Evolutionary conservation across 1,140 invertebrate genomes (phyloP), one percentile per base, ranked within the genome.

Genomic region (Gryon sp.): DNA sequence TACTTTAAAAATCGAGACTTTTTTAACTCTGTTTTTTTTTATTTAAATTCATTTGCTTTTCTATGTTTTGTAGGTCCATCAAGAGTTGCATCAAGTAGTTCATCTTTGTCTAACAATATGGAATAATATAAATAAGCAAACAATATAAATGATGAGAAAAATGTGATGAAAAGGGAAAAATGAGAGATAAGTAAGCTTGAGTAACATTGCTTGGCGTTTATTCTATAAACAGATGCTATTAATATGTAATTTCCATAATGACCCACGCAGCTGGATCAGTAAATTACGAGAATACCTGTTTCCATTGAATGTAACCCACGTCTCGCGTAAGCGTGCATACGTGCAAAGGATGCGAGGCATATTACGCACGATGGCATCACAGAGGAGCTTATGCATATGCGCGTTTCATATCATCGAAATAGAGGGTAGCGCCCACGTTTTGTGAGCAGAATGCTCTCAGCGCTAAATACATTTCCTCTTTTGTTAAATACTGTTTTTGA

Each of bases 371-470:
- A 26, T 41, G 26, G 24, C 41, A 30, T n/a, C n/a, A n/a, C n/a
- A n/a, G n/a, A n/a, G n/a, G n/a, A n/a, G 32, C 48, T 62, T 68
- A 57, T 69, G 59, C 74, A 53, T 70, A 65, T n/a, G n/a, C n/a
- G n/a, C n/a, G n/a, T n/a, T n/a, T n/a, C 65, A 30, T 68, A 74
- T 78, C 66, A 75, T 74, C 59, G 34, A 78, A 78, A 72, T 74
- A 60, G n/a, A n/a, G 72, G 68, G 55, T 78, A 78, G 75, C 77
- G 78, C 80, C 77, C 68, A 81, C 80, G 74, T 62, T 26, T 22
- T n/a, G 48, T 32, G 36, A 72, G 59, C 36, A 63, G 60, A 48
- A 60, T 53, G 46, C 52, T 52, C 46, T 57, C 30, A 55, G 72
- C 55, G 50, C 16, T 9, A 62, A 14, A 28, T 19, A 43, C 52